A percentile compares a stretch with the other conserved stretches of the same genome.
These are phyloP conservation scores for Nemoura dubitans DNA, from an alignment of 2,888 invertebrate species.

Conservation along the genomic window DNA sequence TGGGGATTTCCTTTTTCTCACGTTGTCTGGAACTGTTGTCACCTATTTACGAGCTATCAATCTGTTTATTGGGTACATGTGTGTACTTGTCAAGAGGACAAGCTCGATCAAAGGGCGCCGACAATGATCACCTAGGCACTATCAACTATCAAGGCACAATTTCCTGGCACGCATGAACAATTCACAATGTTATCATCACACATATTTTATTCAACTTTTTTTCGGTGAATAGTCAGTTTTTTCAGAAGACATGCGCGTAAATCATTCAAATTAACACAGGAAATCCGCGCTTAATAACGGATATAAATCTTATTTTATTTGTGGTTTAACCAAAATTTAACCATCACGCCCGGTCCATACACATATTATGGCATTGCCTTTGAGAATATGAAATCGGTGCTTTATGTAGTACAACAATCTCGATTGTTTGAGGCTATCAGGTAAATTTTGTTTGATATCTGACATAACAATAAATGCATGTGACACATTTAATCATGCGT, in stretches of 20 bases:
- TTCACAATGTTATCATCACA: background rate
- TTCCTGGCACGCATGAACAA: background rate
- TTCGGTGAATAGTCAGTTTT: background rate
- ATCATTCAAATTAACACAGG: constrained; percentile 9
- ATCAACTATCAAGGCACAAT: background rate
- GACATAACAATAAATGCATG: background rate
- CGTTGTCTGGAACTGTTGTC: background rate
- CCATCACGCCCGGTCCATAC: background rate
- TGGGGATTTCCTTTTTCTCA: background rate
- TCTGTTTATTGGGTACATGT: constrained; percentile 8
- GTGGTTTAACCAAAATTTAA: background rate
- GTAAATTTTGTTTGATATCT: constrained; percentile 12
- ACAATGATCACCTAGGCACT: background rate
- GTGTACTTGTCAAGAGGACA: background rate
- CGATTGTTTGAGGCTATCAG: background rate
- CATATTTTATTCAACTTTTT: background rate
- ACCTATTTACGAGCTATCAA: constrained; percentile 33
- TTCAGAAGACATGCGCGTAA: background rate
- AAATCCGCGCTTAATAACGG: background rate
- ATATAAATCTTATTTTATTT: background rate
- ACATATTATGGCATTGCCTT: background rate
- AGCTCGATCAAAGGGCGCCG: constrained; percentile 21
- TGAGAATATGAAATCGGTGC: background rate
- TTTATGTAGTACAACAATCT: background rate
- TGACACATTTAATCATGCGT: background rate